phyloP scores from a whole-genome alignment of 2,113 vertebrate species.

The Brachyistius frenatus region DNA sequence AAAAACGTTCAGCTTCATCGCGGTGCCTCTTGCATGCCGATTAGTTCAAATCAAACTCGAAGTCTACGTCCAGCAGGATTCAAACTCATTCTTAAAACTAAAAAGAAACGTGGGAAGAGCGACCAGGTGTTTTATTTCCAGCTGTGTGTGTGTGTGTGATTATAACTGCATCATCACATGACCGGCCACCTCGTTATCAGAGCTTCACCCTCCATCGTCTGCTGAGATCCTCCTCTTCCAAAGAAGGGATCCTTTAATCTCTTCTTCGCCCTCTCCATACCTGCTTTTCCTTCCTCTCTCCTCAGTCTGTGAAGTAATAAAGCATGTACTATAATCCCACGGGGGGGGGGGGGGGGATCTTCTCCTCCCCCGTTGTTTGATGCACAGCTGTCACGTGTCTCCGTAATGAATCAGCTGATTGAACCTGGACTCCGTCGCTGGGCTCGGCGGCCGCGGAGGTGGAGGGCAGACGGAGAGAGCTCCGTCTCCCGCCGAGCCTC shows the following conservation, averaged over 20 bases:
- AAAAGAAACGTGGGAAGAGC: background rate
- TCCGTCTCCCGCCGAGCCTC: background rate
- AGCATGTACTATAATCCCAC: background rate
- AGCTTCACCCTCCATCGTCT: background rate
- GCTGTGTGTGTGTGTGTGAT: background rate
- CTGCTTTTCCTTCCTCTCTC: background rate
- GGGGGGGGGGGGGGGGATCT: background rate
- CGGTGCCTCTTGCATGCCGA: too few species aligned
- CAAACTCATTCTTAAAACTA: background rate
- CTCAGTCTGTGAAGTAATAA: background rate
- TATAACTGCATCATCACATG: background rate
- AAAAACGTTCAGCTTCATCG: too few species aligned
- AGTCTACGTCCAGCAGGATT: too few species aligned
- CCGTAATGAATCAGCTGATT: slow-evolving; percentile 49
- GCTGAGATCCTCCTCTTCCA: background rate
- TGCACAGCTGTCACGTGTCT: slow-evolving; percentile 38
- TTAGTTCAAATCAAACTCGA: too few species aligned
- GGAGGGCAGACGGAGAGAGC: slow-evolving; percentile 17
- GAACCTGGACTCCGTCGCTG: slow-evolving; percentile 34
- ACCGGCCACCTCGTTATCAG: background rate
- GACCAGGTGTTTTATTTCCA: background rate
- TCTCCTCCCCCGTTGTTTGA: slow-evolving; percentile 5
- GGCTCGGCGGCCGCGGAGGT: slow-evolving; percentile 16
- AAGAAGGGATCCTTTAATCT: background rate
- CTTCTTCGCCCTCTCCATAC: background rate